These are phyloP conservation scores for Drosophila leontia DNA, from an alignment of 1,140 invertebrate species.

Conservation along the genomic window DNA sequence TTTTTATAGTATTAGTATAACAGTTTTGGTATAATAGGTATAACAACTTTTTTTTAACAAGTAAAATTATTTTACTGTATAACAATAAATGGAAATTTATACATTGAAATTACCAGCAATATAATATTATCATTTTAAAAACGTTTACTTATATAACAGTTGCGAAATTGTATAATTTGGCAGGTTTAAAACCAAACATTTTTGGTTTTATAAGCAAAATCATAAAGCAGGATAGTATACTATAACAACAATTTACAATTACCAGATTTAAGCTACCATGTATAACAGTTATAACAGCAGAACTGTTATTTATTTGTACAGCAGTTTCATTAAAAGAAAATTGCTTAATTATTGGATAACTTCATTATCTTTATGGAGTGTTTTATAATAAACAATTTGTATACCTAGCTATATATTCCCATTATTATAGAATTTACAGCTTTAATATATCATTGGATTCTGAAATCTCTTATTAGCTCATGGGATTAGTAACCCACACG, in stretches of 20 bases:
- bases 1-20: neutral
- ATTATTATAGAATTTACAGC: neutral
- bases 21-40: neutral
- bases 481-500: slow-evolving; percentile 4
- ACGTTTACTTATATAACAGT: no score
- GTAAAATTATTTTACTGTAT: no score
- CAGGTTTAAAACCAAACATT: no score
- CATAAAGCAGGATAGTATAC: no score
- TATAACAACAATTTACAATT: no score
- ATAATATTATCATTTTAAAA: no score
- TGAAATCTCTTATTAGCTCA: slow-evolving; percentile 13
- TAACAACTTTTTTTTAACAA: no score
- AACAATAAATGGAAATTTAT: neutral
- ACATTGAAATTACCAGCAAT: neutral
- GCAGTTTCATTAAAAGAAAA: neutral
- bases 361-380: neutral
- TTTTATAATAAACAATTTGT: neutral
- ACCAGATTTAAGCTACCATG: neutral
- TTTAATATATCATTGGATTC: neutral
- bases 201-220: no score
- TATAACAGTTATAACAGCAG: neutral
- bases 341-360: neutral
- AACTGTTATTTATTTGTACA: neutral
- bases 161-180: no score
- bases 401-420: neutral